Conservation (phyloP, 2,888 invertebrate species). For the Lamellibrachia satsuma region DNA sequence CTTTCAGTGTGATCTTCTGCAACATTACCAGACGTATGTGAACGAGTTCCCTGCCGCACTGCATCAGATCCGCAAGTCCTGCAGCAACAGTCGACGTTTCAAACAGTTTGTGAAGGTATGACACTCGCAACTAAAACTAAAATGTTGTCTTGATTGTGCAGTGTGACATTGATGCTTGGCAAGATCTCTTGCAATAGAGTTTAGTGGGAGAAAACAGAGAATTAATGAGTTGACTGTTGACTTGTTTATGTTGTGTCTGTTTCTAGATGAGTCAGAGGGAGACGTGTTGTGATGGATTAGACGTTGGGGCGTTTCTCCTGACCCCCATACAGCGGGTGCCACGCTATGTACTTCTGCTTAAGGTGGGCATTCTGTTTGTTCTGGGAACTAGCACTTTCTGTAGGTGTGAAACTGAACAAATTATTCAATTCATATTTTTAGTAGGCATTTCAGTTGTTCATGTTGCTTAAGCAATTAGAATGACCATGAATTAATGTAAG, state of each 20-base stretch:
- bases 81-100: constrained; percentile 61
- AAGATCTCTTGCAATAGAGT: not conserved
- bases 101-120: constrained; percentile 64
- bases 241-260: not conserved
- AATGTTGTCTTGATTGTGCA: not conserved
- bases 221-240: not conserved
- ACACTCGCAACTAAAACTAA: not conserved
- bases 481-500: too few species aligned
- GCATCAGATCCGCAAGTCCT: constrained; percentile 64
- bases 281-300: constrained; percentile 61
- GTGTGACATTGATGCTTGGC: not conserved
- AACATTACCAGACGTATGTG: constrained; percentile 66
- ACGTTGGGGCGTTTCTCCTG: constrained; percentile 64
- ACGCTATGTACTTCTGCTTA: constrained; percentile 66
- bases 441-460: not conserved
- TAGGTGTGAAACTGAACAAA: not conserved
- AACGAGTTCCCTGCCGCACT: constrained; percentile 66
- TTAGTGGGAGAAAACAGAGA: not conserved
- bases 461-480: too few species aligned
- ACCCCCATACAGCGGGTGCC: constrained; percentile 67
- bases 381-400: not conserved
- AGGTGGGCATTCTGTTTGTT: constrained; percentile 48
- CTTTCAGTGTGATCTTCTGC: constrained; percentile 56
- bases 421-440: not conserved
- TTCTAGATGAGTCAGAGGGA: constrained; percentile 52